phyloP scores from a whole-genome alignment of 2,797 vertebrate genomes.

The Ara ararauna region DNA sequence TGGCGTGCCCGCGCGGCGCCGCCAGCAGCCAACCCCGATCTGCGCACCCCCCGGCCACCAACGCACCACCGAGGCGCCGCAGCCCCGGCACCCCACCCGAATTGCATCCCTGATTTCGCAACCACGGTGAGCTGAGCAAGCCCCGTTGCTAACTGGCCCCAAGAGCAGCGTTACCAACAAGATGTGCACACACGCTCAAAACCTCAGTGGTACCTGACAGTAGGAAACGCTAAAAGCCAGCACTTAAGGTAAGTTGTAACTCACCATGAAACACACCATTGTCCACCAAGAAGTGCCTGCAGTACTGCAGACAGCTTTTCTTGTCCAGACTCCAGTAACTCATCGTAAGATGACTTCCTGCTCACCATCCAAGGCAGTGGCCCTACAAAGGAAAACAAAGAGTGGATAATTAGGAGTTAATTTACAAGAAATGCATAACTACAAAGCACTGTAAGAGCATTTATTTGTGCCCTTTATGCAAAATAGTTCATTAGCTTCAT shows the following conservation, averaged over 20 bases:
- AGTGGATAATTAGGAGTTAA: too few relatives aligned
- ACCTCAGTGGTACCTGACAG: too few relatives aligned
- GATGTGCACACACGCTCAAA: rapidly evolving
- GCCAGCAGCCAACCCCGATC: background rate
- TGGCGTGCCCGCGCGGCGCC: background rate
- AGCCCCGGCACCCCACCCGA: background rate
- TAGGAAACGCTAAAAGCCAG: rapidly evolving
- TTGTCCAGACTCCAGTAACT: conserved; percentile 85
- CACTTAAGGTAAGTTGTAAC: background rate
- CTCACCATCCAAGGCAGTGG: conserved; percentile 68
- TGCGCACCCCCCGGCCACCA: background rate
- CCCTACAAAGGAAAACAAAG: conserved; percentile 54
- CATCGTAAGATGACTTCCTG: conserved; percentile 74
- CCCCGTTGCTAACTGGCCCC: rapidly evolving
- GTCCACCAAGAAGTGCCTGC: conserved; percentile 92
- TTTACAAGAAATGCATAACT: background rate
- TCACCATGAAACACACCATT: conserved; percentile 94
- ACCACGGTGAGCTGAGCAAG: background rate
- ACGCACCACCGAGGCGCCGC: background rate
- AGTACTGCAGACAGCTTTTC: conserved; percentile 86
- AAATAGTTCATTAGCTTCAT: rapidly evolving
- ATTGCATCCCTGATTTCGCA: background rate
- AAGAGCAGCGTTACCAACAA: rapidly evolving
- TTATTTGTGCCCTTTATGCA: background rate
- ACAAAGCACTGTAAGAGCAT: background rate